Evolutionary conservation across 2,113 vertebrate species (phyloP).

Genomic region (Alexandromys fortis): DNA sequence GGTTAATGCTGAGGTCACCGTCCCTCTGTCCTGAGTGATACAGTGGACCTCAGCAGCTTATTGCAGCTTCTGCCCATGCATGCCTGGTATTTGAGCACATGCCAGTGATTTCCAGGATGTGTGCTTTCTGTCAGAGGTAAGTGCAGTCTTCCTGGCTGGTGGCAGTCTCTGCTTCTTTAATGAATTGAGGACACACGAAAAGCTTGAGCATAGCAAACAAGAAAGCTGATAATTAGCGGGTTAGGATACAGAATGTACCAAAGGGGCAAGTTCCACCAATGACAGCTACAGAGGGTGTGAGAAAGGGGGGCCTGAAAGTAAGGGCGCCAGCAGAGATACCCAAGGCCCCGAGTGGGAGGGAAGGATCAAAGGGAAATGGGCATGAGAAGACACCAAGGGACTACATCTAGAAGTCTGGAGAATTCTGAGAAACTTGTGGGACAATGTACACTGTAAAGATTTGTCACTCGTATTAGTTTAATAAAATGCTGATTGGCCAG

Average conservation of each 20-base stretch:
- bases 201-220: not conserved
- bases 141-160: not conserved
- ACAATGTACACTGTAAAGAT: no score
- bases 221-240: not conserved
- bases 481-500: no score
- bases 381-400: not conserved
- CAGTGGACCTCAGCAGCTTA: not conserved
- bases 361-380: no score
- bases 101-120: not conserved
- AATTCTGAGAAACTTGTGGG: not conserved
- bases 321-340: fast-evolving
- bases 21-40: not conserved
- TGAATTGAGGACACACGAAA: fast-evolving
- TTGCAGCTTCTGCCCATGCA: not conserved
- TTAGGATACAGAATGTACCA: not conserved
- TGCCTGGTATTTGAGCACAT: not conserved
- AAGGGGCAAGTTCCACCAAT: fast-evolving
- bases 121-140: not conserved
- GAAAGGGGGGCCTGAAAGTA: not conserved
- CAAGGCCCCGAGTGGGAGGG: not conserved
- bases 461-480: no score
- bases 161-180: not conserved
- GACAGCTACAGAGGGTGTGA: not conserved
- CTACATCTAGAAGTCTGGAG: not conserved
- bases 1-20: not conserved